Evolutionary conservation across 2,888 invertebrate species (phyloP), one percentile per base, ranked within the genome.

Genomic region (Xestia ashworthii): DNA sequence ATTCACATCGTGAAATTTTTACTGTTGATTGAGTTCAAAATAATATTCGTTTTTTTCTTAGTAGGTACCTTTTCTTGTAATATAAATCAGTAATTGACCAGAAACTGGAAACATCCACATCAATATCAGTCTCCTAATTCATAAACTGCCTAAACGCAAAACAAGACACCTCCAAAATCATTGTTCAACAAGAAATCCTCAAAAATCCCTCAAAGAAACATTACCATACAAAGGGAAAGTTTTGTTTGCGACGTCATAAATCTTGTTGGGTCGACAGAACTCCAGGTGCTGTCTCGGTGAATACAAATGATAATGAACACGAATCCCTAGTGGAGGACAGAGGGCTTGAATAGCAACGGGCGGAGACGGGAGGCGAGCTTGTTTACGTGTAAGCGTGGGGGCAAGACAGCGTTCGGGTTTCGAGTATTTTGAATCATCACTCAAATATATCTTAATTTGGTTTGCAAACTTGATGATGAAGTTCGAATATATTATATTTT

Each of bases 221-320:
- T 94, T 94, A 93, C 87, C 93, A 93, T 93, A 94, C 94, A 95
- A 94, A 95, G 91, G 92, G 90, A 71, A 91, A 92, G 92, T 93
- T 94, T 93, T 92, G 93, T 92, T 91, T 91, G 91, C 75, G 66
- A 85, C 82, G 83, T 86, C 93, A 95, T 95, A 95, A 95, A 95
- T 95, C 95, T 95, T 92, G 90, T 85, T 79, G 89, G 77, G 90
- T 90, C 92, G 94, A 94, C 95, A 94, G 93, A 86, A 76, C 90
- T 92, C 93, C 94, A 94, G 95, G 95, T 95, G 94, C 91, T 76
- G 76, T 69, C 89, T 88, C 91, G 89, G 90, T 92, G 95, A 95
- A 95, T 94, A 95, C 93, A 94, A 95, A 95, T 94, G 93, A 94
- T 95, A 95, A 95, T 95, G 95, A 95, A 95, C 94, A 92, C 90